Evolutionary conservation across 2,888 invertebrate genomes (phyloP), one percentile per base, ranked within the genome.

Genomic region (Hofmannophila pseudospretella): DNA sequence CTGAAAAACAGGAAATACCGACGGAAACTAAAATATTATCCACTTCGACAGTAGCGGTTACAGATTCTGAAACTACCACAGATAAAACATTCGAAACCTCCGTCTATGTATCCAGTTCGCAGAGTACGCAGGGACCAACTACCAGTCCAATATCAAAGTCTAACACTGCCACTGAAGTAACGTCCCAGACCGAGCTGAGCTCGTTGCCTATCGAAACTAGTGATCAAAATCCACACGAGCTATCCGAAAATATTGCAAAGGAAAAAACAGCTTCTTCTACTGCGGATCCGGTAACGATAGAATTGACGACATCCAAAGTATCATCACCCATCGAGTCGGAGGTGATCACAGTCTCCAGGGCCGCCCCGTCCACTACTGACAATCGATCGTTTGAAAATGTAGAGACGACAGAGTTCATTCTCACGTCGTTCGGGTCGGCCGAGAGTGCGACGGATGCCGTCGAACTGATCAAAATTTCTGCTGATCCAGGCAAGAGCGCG

Each of bases 131-230:
- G 38, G 70, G 74, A 40, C 62, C 61, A 42, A 30, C 20, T 7
- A 35, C 30, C 1, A 71, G 51, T 38, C 60, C 62, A 0, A 61
- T 68, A 38, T 58, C 59, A 9, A 75, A 74, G 49, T 70, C 77
- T 3, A 69, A 73, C 34, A 34, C 59, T 28, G 65, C 67, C 1
- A 78, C 81, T 14, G 85, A 84, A 58, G 65, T 80, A n/a, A 77
- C 75, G 1, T 68, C 74, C 10, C 74, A 75, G 47, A 79, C 81
- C 3, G 84, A 84, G 57, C 60, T 81, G 4, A 84, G 84, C 42
- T 85, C 85, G 4, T 53, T 85, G 16, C 78, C 84, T 0, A 71
- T 85, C 14, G 85, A 84, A 54, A 82, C 84, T 0, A 85, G 82
- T 48, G 81, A 84, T 38, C 85, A 78, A 48, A 82, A 84, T 34